Base-by-base conservation (phyloP, 2,888 invertebrate species). In the Drosophila yooni region DNA sequence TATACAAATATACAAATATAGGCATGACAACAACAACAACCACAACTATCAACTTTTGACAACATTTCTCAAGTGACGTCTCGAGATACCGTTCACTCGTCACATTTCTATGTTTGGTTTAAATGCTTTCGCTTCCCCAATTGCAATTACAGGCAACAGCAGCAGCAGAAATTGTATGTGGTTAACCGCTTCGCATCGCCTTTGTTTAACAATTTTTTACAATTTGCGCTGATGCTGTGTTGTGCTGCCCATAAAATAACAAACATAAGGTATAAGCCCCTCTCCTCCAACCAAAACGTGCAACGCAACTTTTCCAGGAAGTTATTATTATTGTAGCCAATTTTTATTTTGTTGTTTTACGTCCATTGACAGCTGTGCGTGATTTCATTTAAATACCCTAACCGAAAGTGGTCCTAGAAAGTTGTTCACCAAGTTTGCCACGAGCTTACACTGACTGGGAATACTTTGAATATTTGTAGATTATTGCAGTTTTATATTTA, bases 241-340 rank as follows among this genome's bases (percentile, higher is more conserved):
- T 15, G 58, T 21, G 67, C 34, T 62, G 36, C 36, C 51, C 53
- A 64, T 77, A 70, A 79, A 85, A 74, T 66, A 67, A 82, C 82
- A 76, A 79, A 82, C 76, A 67, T 60, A 57, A 64, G 72, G 63
- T 46, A 66, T 51, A 56, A 43, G 61, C 60, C 60, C 63, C 65
- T 38, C 56, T 46, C 51, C 18, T 0, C 51, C 62, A 59, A 57
- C 48, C 46, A 34, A 71, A 73, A 76, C 76, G 76, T 77, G 74
- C 58, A 70, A 57, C 70, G 46, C 70, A 79, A 86, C 70, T 79
- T 88, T 88, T 88, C 83, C 84, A 85, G 84, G 84, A 85, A 85
- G 81, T 84, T 88, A 76, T 81, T 85, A 73, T 72, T 67, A 54
- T 65, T 67, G 71, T 54, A 38, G 64, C 52, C 40, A 33, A 63